Evolutionary conservation across 2,113 vertebrate species (phyloP).

Genomic region (Neomonachus schauinslandi): DNA sequence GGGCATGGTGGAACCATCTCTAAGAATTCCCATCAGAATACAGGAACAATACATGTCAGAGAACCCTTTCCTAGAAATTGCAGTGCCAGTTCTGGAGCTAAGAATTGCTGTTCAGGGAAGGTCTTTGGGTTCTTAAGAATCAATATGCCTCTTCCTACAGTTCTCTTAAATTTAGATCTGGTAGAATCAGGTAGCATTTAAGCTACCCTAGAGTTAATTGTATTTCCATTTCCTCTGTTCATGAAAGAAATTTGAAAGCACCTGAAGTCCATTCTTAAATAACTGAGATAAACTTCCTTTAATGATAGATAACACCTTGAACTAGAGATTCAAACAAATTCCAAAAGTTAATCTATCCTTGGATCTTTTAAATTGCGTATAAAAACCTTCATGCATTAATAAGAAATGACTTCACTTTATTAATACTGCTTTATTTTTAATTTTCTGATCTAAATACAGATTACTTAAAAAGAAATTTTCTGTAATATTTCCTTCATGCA

Average conservation of each 20-base stretch:
- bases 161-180: constrained; percentile 19
- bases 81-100: not conserved
- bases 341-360: constrained; percentile 34
- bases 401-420: constrained; percentile 70
- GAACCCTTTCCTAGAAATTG: not conserved
- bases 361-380: constrained; percentile 53
- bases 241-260: constrained; percentile 56
- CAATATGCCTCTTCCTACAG: constrained; percentile 1
- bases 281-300: constrained; percentile 39
- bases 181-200: not conserved
- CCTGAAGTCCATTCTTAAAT: constrained; percentile 7
- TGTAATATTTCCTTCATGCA: constrained; percentile 67
- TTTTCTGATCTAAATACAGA: constrained; percentile 67
- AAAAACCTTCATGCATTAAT: constrained; percentile 64
- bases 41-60: not conserved
- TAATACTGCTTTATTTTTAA: constrained; percentile 62
- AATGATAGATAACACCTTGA: constrained; percentile 43
- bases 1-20: not conserved
- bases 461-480: constrained; percentile 44
- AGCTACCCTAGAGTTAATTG: constrained; percentile 17
- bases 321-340: constrained; percentile 43
- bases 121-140: constrained; percentile 42
- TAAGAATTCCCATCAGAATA: not conserved
- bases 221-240: constrained; percentile 46
- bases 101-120: constrained; percentile 20